Percentiles rank a stretch among this genome's conserved stretches.
These are phyloP conservation scores for Ctena decussata DNA, from an alignment of 2,888 invertebrate genomes.

Conservation along the genomic window DNA sequence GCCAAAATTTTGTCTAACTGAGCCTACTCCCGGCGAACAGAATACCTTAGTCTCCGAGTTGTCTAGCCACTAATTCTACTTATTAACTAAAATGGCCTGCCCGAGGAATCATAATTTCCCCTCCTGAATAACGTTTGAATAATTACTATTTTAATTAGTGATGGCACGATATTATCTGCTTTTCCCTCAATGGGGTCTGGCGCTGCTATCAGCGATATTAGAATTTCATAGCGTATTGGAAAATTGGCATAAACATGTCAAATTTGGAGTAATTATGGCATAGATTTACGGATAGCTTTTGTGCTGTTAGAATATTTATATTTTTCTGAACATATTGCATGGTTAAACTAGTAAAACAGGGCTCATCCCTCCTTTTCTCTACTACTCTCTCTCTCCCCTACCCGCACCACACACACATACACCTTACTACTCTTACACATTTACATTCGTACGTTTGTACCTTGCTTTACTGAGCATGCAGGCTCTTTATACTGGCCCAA, in stretches of 20 bases:
- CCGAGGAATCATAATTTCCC: constrained; percentile 17
- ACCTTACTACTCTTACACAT: too few species aligned
- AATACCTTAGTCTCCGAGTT: constrained; percentile 48
- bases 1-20: neutral
- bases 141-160: constrained; percentile 37
- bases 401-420: too few species aligned
- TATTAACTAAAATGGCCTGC: constrained; percentile 34
- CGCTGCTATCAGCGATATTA: neutral
- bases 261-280: neutral
- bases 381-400: too few species aligned
- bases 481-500: too few species aligned
- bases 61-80: constrained; percentile 58
- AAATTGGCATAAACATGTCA: constrained; percentile 1
- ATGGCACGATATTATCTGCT: constrained; percentile 7
- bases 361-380: too few species aligned
- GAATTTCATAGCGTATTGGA: neutral
- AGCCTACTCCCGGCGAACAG: neutral
- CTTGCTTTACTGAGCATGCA: too few species aligned
- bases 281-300: neutral
- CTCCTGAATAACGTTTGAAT: constrained; percentile 16
- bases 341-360: too few species aligned
- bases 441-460: too few species aligned
- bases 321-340: too few species aligned
- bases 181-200: neutral
- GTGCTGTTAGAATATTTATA: neutral